A percentile compares a stretch with the other conserved stretches of the same genome.
These are phyloP conservation scores for Athetis lepigone DNA, from an alignment of 2,888 invertebrate genomes.

Conservation along the genomic window DNA sequence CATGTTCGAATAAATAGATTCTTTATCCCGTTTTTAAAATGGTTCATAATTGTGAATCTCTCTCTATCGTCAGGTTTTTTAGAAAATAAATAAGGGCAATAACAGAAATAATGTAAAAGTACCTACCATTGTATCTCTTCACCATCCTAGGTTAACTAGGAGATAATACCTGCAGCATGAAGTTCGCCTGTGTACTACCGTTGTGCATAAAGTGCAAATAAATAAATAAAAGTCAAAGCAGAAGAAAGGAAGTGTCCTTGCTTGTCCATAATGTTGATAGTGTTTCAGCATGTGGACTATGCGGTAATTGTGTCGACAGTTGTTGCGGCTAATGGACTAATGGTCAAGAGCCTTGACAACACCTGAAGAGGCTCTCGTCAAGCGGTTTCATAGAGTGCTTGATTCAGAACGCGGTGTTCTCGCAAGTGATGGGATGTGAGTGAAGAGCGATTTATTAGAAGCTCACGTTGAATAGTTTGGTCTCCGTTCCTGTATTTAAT, in stretches of 20 bases:
- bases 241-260: neutral
- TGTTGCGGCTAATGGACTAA: slow-evolving; percentile 35
- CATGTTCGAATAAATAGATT: no score
- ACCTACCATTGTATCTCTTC: no score
- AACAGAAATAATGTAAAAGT: no score
- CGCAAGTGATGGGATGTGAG: neutral
- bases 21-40: no score
- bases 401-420: neutral
- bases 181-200: no score
- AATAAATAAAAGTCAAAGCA: neutral
- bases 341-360: slow-evolving; percentile 5
- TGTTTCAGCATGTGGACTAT: slow-evolving; percentile 7
- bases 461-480: neutral
- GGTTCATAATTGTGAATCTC: no score
- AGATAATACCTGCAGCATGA: no score
- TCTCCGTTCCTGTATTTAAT: neutral
- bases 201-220: no score
- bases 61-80: no score
- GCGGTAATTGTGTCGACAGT: slow-evolving; percentile 4
- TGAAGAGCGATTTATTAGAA: no score
- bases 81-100: no score
- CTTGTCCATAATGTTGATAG: neutral
- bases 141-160: no score
- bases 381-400: slow-evolving; percentile 20
- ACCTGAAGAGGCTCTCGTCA: slow-evolving; percentile 26